Percentiles rank a stretch among this genome's conserved stretches.
phyloP scores from a whole-genome alignment of 2,113 vertebrate genomes.

The Stictonetta naevosa region DNA sequence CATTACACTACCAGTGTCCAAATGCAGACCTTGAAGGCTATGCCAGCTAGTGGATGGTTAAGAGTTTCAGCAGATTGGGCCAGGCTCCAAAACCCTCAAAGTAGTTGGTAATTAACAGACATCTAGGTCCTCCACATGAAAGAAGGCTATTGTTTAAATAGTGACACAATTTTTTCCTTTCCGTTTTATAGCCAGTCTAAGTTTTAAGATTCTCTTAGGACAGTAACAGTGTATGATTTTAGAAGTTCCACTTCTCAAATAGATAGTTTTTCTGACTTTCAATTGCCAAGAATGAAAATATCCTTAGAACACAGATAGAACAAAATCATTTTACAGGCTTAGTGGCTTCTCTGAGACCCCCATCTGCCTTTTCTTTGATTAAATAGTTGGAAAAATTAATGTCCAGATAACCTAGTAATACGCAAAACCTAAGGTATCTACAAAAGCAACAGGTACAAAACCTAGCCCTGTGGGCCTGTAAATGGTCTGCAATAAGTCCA shows the following conservation, averaged over 20 bases:
- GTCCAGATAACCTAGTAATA: not conserved
- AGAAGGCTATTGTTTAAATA: conserved; percentile 57
- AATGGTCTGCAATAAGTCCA: not conserved
- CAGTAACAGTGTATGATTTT: not conserved
- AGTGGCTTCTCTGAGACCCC: not conserved
- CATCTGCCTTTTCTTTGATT: not conserved
- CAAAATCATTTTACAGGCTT: not conserved
- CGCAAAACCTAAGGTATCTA: not conserved
- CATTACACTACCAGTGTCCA: not conserved
- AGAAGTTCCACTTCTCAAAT: not conserved
- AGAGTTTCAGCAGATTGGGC: conserved; percentile 15
- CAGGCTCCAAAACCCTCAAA: conserved; percentile 42
- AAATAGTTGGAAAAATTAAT: not conserved
- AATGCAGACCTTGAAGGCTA: not conserved
- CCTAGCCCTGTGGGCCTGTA: not conserved
- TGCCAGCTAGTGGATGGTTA: conserved; percentile 11
- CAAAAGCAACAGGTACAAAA: not conserved
- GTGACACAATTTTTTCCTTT: conserved; percentile 56
- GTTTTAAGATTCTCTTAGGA: conserved; percentile 55
- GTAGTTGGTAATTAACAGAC: conserved; percentile 62
- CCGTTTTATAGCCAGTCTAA: conserved; percentile 14
- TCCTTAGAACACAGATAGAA: not conserved
- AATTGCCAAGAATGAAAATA: conserved; percentile 4
- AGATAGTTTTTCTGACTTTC: not conserved
- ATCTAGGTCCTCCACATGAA: conserved; percentile 64